phyloP scores from a whole-genome alignment of 1,140 invertebrate species.

The Dufourea novaeangliae region DNA sequence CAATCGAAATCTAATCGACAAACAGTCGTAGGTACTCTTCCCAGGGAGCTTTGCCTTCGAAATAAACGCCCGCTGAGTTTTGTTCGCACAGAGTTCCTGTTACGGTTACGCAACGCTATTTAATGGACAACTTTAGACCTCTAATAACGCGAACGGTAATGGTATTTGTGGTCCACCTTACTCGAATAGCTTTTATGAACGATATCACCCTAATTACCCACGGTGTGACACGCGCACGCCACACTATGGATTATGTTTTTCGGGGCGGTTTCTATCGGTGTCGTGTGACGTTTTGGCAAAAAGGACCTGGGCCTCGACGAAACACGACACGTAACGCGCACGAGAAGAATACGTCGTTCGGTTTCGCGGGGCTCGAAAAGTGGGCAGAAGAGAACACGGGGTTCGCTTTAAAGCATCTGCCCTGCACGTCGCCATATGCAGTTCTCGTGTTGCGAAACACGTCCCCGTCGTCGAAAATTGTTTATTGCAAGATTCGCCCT shows the following conservation, averaged over 20 bases:
- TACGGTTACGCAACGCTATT: constrained; percentile 23
- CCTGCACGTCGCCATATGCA: constrained; percentile 58
- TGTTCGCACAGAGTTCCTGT: neutral
- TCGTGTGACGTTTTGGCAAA: constrained; percentile 56
- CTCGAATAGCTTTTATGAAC: constrained; percentile 48
- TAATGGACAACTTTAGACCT: constrained; percentile 27
- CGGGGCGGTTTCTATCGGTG: constrained; percentile 55
- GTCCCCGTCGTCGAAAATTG: neutral
- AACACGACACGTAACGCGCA: constrained; percentile 52
- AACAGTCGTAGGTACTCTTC: neutral
- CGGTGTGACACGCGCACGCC: constrained; percentile 32
- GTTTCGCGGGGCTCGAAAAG: constrained; percentile 26
- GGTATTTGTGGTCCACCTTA: constrained; percentile 66
- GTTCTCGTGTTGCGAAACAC: constrained; percentile 48
- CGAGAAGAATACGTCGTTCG: constrained; percentile 47
- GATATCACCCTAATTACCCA: constrained; percentile 63
- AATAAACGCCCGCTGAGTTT: constrained; percentile 11
- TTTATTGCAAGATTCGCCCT: constrained; percentile 7
- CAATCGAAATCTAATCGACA: neutral
- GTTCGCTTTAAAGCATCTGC: constrained; percentile 58
- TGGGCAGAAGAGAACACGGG: constrained; percentile 27
- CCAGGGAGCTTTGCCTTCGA: neutral
- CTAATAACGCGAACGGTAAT: constrained; percentile 51
- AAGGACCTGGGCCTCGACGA: constrained; percentile 40
- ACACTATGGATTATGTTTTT: constrained; percentile 55